Evolutionary conservation across 1,140 invertebrate genomes (phyloP), one percentile per base, ranked within the genome.

Genomic region (Drosophila virilis): DNA sequence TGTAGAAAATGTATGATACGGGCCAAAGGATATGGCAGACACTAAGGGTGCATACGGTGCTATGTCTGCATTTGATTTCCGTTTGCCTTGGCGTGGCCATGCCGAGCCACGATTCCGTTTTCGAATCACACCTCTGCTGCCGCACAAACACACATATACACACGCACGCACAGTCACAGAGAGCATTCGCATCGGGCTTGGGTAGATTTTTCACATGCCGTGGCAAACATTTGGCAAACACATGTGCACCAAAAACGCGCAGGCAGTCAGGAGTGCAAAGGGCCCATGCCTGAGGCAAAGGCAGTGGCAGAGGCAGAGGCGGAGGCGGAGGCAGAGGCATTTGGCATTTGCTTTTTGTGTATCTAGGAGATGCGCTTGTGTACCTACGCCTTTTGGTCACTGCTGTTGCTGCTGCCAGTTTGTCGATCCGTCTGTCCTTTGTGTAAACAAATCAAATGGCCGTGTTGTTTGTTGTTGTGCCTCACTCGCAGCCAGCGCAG

Each of bases 181-280:
- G 55, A 73, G 60, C 69, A 66, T 38, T 65, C 50, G 70, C 54
- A 57, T 42, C 69, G 54, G 51, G 35, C 52, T 50, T 69, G 66
- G 58, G 73, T 77, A 77, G 83, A 86, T 86, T 79, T 86, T 86
- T 86, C 83, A 86, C 82, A 86, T 88, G 82, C 83, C 82, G 79
- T 88, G 79, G 82, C 82, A 89, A 88, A 89, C 83, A 88, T 89
- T 88, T 88, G 83, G 83, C 83, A 86, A 74, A 88, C 83, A 88
- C 84, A 88, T 88, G 83, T 81, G 66, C 62, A 59, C 55, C 72
- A 74, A 70, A 74, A 66, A 71, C 58, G 79, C 65, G 71, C 55
- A 43, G 73, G 74, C 74, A 60, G 66, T 43, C 57, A 60, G 66
- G 57, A 50, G 45, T 60, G 45, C 66, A 59, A 51, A 60, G 48